A percentile compares a stretch with the other conserved stretches of the same genome.
phyloP scores from a whole-genome alignment of 30 jellyfish, hydroid and myxozoan species.

The Hydractinia symbiolongicarpus region DNA sequence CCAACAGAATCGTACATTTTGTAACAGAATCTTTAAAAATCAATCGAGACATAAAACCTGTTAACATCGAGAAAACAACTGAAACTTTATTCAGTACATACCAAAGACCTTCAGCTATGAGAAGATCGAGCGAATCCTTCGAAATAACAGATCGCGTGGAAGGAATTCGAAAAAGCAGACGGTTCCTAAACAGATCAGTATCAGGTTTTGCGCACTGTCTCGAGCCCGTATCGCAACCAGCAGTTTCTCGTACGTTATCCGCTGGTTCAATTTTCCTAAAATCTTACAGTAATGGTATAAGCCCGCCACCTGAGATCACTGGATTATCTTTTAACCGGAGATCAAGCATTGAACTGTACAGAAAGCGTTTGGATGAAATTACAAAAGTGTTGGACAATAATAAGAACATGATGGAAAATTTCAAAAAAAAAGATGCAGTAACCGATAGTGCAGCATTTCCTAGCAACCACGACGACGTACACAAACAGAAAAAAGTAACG shows the following conservation, averaged over 20 bases:
- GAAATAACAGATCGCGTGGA: not conserved
- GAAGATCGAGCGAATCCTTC: not conserved
- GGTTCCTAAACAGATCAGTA: not conserved
- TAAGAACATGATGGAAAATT: not conserved
- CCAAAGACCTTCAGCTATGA: not conserved
- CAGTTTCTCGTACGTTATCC: not conserved
- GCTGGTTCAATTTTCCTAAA: not conserved
- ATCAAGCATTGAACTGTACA: conserved; percentile 8
- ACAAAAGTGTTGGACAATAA: conserved; percentile 9
- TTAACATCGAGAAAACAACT: not conserved
- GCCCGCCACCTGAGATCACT: not conserved
- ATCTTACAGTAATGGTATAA: not conserved
- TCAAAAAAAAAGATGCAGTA: not conserved
- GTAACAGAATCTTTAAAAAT: not conserved
- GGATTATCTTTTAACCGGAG: not conserved
- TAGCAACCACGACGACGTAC: not conserved
- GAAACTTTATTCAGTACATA: not conserved
- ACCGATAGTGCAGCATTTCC: not conserved
- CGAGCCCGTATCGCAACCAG: not conserved
- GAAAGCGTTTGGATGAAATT: conserved; percentile 22
- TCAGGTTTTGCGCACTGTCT: too few relatives aligned
- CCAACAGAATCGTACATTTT: not conserved
- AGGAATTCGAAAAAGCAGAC: not conserved
- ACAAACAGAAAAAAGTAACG: not conserved
- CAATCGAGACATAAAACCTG: not conserved